These are phyloP conservation scores for Spea multiplicata DNA, from an alignment of 2,113 vertebrate genomes.

Conservation along the genomic window DNA sequence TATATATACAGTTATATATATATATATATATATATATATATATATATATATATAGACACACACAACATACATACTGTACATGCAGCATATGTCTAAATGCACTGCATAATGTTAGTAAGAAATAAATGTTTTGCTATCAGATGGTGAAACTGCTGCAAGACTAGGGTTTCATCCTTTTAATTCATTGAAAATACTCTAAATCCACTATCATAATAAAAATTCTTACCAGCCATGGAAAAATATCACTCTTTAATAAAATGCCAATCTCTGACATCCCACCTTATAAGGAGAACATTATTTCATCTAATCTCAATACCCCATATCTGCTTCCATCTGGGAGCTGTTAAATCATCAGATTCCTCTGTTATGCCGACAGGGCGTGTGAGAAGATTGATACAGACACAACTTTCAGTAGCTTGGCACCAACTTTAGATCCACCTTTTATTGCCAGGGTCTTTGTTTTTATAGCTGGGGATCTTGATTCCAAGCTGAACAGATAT, in stretches of 20 bases:
- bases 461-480: conserved; percentile 40
- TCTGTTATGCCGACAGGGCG: conserved; percentile 37
- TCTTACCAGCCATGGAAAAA: background rate
- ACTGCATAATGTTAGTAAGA: too few species aligned
- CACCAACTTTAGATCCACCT: conserved; percentile 32
- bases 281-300: conserved; percentile 33
- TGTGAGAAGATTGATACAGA: conserved; percentile 44
- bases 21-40: too few species aligned
- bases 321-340: conserved; percentile 41
- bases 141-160: too few species aligned
- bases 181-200: too few species aligned
- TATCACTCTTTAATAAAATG: background rate
- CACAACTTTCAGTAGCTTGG: conserved; percentile 46
- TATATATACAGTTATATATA: too few species aligned
- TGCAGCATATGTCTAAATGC: too few species aligned
- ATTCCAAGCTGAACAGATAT: conserved; percentile 39
- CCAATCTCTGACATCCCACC: conserved; percentile 13
- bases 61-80: too few species aligned
- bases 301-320: conserved; percentile 11
- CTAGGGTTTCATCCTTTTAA: too few species aligned
- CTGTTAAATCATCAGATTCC: conserved; percentile 34
- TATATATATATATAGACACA: too few species aligned
- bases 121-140: too few species aligned
- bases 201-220: too few species aligned
- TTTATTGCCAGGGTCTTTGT: conserved; percentile 37